These are phyloP conservation scores for Chiropotes sagulatus DNA, from an alignment of 2,797 vertebrate genomes.

Conservation along the genomic window DNA sequence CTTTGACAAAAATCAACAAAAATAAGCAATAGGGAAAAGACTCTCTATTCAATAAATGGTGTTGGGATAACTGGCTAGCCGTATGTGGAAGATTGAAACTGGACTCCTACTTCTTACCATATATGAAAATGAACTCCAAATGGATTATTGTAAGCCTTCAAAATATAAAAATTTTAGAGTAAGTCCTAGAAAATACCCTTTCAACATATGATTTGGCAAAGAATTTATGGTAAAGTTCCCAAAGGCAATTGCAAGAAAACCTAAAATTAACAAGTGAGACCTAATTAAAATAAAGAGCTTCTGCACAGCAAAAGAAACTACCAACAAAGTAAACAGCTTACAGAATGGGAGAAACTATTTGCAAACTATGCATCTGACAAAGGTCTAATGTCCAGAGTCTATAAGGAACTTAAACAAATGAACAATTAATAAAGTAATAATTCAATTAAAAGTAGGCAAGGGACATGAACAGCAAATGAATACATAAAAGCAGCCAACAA, in stretches of 20 bases:
- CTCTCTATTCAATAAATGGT: neutral
- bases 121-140: neutral
- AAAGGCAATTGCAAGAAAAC: neutral
- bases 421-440: neutral
- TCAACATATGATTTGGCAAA: neutral
- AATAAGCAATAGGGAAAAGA: neutral
- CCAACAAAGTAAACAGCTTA: neutral
- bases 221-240: neutral
- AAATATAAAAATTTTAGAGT: neutral
- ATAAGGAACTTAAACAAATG: neutral
- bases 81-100: neutral
- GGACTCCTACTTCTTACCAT: neutral
- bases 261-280: neutral
- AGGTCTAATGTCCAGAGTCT: neutral
- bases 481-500: neutral
- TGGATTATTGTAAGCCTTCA: neutral
- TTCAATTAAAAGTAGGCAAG: neutral
- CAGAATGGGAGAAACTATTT: neutral
- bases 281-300: neutral
- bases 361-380: neutral
- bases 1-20: neutral
- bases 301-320: neutral
- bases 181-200: neutral
- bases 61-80: neutral
- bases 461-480: neutral